Evolutionary conservation across 2,888 invertebrate genomes (phyloP).

Genomic region (Erebia palarica): DNA sequence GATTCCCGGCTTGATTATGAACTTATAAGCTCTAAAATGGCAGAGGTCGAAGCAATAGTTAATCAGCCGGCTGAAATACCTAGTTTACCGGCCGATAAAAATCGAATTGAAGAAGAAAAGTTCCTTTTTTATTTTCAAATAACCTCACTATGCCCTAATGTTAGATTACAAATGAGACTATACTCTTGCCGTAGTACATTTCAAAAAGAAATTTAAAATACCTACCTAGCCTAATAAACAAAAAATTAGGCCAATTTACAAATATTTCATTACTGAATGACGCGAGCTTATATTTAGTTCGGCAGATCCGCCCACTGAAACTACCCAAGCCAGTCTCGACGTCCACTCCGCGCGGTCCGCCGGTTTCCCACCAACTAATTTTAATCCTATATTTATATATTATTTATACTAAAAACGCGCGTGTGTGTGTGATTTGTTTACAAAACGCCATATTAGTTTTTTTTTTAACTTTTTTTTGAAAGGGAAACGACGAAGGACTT

Average conservation of each 20-base stretch:
- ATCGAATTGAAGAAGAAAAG: no score
- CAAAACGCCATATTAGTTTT: constrained; percentile 46
- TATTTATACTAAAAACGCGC: constrained; percentile 42
- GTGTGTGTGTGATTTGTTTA: constrained; percentile 49
- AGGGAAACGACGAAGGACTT: constrained; percentile 58
- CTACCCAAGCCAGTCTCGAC: constrained; percentile 74
- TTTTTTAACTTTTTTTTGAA: constrained; percentile 43
- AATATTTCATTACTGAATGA: constrained; percentile 65
- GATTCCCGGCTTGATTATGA: no score
- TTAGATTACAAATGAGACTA: not conserved
- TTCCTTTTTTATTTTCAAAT: not conserved
- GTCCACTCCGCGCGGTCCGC: constrained; percentile 83
- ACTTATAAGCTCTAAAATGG: no score
- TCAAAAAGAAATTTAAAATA: not conserved
- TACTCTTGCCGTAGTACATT: not conserved
- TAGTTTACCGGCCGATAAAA: no score
- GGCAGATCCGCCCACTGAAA: constrained; percentile 74
- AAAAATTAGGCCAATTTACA: constrained; percentile 45
- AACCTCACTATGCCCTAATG: not conserved
- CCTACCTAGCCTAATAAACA: constrained; percentile 26
- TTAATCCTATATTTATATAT: constrained; percentile 42
- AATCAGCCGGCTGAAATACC: no score
- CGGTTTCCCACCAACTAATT: constrained; percentile 63
- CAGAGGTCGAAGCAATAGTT: no score
- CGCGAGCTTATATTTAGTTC: constrained; percentile 55